Base-by-base conservation (phyloP, 2,113 vertebrate species). In the Galbula dea region DNA sequence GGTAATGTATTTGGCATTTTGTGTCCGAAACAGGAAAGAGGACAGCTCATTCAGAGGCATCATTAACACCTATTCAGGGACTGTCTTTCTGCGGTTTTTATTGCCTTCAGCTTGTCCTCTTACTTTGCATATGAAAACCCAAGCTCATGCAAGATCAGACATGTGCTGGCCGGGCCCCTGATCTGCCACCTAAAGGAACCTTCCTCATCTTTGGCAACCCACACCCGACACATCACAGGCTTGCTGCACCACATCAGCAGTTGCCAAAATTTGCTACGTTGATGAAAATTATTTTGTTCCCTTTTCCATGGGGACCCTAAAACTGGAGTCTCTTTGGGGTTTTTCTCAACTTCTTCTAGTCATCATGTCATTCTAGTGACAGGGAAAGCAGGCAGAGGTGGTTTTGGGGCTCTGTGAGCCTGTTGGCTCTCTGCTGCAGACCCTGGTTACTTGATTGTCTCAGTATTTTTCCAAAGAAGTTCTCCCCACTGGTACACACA, bases 181-280 rank as follows among this genome's bases (percentile, higher is more conserved):
- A 36, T 77, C 34, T 61, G 20, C 27, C 9, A 72, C 30, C 21
- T 16, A 45, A 48, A 57, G 29, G 62, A 82, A 27, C 21, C 14
- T 83, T 43, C 68, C 72, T 23, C 36, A 55, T 46, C 37, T 65
- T 36, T 0, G 5, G 49, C 34, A 79, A n/a, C n/a, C n/a, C n/a
- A n/a, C n/a, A 7, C 45, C 45, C 0, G 0, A 3, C 0, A 0
- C 58, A 23, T 15, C 0, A 0, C 61, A 39, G 51, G 30, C 20
- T 69, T 7, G 2, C 43, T 48, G 49, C n/a, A 3, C 41, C 14
- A 1, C 24, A 16, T 8, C 26, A 37, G 21, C 23, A 18, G 27
- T 6, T 52, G 27, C 39, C 63, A n/a, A 29, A 46, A 69, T 46
- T 69, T 52, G 6, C 51, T 54, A 24, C 1, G 0, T 26, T 83